Conservation (phyloP, 2,888 invertebrate genomes). For the Bruchidius siliquastri region DNA sequence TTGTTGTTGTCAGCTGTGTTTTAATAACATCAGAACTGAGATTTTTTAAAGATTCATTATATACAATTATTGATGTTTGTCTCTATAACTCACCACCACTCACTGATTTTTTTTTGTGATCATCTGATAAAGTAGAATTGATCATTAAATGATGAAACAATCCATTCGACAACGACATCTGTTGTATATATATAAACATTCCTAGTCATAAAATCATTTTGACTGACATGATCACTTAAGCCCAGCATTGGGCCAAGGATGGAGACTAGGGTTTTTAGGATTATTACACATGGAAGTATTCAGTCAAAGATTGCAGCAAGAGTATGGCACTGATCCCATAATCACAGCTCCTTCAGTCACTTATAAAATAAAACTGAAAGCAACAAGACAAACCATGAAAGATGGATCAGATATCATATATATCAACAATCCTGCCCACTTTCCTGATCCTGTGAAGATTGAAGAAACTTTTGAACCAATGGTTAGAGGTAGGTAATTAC, state of each 20-base stretch:
- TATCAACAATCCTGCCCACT: conserved; percentile 70
- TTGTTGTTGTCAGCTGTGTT: too few relatives aligned
- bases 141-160: too few relatives aligned
- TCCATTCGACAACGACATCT: too few relatives aligned
- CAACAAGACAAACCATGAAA: conserved; percentile 66
- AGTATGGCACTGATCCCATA: conserved; percentile 75
- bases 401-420: conserved; percentile 57
- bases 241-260: conserved; percentile 83
- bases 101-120: too few relatives aligned
- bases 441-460: conserved; percentile 65
- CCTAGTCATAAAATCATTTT: not conserved
- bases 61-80: too few relatives aligned
- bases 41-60: too few relatives aligned
- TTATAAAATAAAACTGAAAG: conserved; percentile 72
- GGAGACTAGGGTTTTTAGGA: conserved; percentile 83
- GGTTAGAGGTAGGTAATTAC: conserved; percentile 59
- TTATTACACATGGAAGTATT: conserved; percentile 86
- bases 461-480: conserved; percentile 80
- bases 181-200: too few relatives aligned
- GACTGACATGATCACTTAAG: conserved; percentile 45
- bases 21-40: too few relatives aligned
- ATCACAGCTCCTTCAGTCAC: conserved; percentile 84
- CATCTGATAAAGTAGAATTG: too few relatives aligned
- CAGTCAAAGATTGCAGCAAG: conserved; percentile 78
- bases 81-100: too few relatives aligned